Evolutionary conservation across 1,140 invertebrate species (phyloP).

Genomic region (Drosophila pseudoobscura): DNA sequence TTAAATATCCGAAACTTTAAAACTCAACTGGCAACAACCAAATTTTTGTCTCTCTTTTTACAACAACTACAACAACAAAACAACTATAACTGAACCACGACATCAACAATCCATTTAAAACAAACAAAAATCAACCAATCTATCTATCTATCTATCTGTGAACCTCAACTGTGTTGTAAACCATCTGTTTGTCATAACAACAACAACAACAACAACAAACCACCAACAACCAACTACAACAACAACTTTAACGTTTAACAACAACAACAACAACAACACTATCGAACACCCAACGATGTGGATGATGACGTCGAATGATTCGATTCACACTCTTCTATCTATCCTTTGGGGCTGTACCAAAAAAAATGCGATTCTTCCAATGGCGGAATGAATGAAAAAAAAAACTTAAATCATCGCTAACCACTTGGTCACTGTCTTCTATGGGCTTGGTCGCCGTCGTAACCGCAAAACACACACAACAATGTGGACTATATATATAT

Average conservation of each 20-base stretch:
- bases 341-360: constrained; percentile 69
- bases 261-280: constrained; percentile 49
- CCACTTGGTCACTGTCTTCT: constrained; percentile 82
- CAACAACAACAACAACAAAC: constrained; percentile 41
- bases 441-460: constrained; percentile 68
- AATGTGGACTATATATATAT: constrained; percentile 34
- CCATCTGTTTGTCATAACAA: constrained; percentile 70
- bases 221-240: constrained; percentile 54
- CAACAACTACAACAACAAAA: constrained; percentile 43
- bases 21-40: constrained; percentile 71
- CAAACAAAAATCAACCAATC: constrained; percentile 31
- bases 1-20: constrained; percentile 53
- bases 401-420: constrained; percentile 71
- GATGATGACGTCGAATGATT: constrained; percentile 81
- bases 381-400: constrained; percentile 25
- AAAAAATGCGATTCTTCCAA: constrained; percentile 27
- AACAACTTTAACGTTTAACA: constrained; percentile 25
- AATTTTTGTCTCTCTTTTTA: constrained; percentile 73
- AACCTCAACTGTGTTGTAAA: constrained; percentile 36
- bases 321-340: constrained; percentile 23
- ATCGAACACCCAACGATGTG: constrained; percentile 57
- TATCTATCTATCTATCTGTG: constrained; percentile 33
- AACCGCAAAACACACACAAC: constrained; percentile 10
- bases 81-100: constrained; percentile 26
- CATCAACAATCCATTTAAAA: constrained; percentile 16